Conservation (phyloP, 2,797 vertebrate species). For the Coreius guichenoti region DNA sequence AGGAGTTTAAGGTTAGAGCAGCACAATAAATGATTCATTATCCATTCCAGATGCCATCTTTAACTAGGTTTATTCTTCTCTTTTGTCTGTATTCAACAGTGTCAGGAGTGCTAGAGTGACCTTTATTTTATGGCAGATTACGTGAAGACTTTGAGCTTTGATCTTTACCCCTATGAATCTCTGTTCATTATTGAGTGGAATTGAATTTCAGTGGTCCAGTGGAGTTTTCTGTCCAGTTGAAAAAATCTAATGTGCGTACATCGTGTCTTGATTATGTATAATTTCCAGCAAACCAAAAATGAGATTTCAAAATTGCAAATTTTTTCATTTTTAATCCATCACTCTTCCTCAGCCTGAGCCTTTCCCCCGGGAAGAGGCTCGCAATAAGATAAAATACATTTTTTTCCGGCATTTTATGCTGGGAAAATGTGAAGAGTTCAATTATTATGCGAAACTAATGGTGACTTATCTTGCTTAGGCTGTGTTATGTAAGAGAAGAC, state of each 20-base stretch:
- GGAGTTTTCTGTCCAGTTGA: slow-evolving; percentile 57
- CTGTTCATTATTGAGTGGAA: slow-evolving; percentile 54
- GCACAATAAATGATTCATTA: slow-evolving; percentile 55
- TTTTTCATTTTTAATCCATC: slow-evolving; percentile 38
- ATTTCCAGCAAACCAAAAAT: slow-evolving; percentile 57
- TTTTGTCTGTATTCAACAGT: slow-evolving; percentile 9
- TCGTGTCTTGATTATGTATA: slow-evolving; percentile 61
- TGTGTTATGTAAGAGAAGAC: background rate
- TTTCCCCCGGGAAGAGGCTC: slow-evolving; percentile 16
- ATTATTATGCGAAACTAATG: slow-evolving; percentile 42
- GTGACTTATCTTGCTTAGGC: slow-evolving; percentile 17
- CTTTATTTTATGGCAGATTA: slow-evolving; percentile 44
- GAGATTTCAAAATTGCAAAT: slow-evolving; percentile 33
- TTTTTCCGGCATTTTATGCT: slow-evolving; percentile 33
- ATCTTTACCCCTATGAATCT: slow-evolving; percentile 33
- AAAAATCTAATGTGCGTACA: slow-evolving; percentile 58
- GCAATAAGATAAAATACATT: slow-evolving; percentile 23
- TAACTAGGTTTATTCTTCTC: slow-evolving; percentile 13
- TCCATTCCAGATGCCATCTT: slow-evolving; percentile 4
- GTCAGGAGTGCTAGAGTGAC: background rate
- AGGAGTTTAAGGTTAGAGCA: slow-evolving; percentile 96
- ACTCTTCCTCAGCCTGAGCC: background rate
- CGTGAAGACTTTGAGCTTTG: slow-evolving; percentile 19
- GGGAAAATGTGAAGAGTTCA: slow-evolving; percentile 38
- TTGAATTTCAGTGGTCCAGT: slow-evolving; percentile 59